Base-by-base conservation (phyloP, 23 tunicate genomes). In the Ascidia mentula region DNA sequence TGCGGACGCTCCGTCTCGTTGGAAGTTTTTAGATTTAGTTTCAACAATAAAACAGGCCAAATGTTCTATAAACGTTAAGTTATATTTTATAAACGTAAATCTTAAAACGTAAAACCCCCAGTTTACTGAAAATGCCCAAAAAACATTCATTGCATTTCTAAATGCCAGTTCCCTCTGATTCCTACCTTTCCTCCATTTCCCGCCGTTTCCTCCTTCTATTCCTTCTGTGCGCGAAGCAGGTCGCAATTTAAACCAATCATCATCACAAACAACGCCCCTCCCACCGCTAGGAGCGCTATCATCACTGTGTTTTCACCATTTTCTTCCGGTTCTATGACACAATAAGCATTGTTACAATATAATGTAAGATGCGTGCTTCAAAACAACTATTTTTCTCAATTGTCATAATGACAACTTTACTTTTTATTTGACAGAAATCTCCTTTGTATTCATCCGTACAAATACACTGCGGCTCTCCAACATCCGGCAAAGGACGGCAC, bases 361-460 rank as follows among this genome's bases (percentile, higher is more conserved):
- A n/a, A n/a, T n/a, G n/a, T n/a, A n/a, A n/a, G n/a, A n/a, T n/a
- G n/a, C n/a, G n/a, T n/a, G n/a, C n/a, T n/a, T n/a, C n/a, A n/a
- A n/a, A n/a, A n/a, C n/a, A n/a, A n/a, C n/a, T n/a, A n/a, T n/a
- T n/a, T n/a, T n/a, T n/a, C n/a, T n/a, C n/a, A n/a, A n/a, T n/a
- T n/a, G n/a, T n/a, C 13, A 53, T 20, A 3, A 6, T 53, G 28
- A 5, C 65, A 53, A 20, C 22, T 53, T 53, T 53, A 53, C 65
- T 53, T 53, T 53, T 9, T 5, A 28, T 9, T 3, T 6, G 38
- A 26, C 86, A 82, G 1, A 73, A 13, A 5, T 37, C 22, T 6
- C 89, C 89, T 4, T 13, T 36, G 36, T 6, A 77, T 20, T 46
- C 82, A 37, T 69, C 53, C 39, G 77, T 33, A 72, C 89, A 85